These are phyloP conservation scores for Myiozetetes cayanensis DNA, from an alignment of 2,113 vertebrate species.

Conservation along the genomic window DNA sequence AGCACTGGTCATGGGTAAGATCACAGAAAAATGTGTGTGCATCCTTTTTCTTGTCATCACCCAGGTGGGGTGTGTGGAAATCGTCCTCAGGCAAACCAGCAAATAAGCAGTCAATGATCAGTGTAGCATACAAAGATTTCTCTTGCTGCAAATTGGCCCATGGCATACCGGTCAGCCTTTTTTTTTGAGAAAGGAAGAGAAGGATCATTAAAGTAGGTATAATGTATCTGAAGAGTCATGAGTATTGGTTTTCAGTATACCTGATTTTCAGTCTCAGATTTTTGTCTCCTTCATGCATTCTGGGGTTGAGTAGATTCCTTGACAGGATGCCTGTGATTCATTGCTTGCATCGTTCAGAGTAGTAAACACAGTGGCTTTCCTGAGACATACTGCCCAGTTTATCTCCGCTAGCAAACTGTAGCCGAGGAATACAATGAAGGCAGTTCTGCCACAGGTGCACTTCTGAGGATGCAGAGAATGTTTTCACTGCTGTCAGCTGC, in stretches of 20 bases:
- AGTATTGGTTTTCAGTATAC: background rate
- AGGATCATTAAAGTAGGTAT: background rate
- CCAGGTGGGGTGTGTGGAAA: background rate
- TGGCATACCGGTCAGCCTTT: background rate
- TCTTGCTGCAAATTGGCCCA: background rate
- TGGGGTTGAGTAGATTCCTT: background rate
- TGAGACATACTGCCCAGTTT: background rate
- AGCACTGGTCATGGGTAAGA: rapidly evolving
- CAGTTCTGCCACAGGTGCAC: background rate
- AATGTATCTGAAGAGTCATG: background rate
- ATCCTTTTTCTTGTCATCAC: background rate
- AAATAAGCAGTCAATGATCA: background rate
- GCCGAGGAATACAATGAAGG: background rate
- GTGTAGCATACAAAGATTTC: background rate
- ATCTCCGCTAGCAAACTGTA: background rate
- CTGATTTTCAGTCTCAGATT: background rate
- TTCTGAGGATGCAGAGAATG: background rate
- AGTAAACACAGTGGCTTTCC: background rate
- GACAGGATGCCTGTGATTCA: background rate
- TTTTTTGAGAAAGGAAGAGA: background rate
- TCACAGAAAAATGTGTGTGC: background rate
- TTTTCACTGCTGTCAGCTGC: background rate
- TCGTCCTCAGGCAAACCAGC: background rate
- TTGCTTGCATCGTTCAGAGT: background rate
- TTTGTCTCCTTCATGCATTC: background rate